Evolutionary conservation across 2,888 invertebrate genomes (phyloP).

Genomic region (Hypselothyrea guttata): DNA sequence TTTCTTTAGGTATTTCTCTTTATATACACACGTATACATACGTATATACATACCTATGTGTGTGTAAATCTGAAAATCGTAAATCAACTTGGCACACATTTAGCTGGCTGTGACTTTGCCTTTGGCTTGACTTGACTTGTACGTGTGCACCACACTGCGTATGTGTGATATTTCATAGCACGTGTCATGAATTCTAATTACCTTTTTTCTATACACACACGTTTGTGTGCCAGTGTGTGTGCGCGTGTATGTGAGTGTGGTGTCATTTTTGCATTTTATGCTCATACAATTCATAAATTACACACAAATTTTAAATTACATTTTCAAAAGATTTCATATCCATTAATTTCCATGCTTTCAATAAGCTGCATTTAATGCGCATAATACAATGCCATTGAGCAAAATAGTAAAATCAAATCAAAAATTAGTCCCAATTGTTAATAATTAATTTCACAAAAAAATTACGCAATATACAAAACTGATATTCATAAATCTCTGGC

Average conservation of each 20-base stretch:
- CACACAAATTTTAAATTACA: slow-evolving; percentile 46
- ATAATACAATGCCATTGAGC: slow-evolving; percentile 18
- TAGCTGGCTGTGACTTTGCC: slow-evolving; percentile 40
- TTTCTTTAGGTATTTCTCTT: slow-evolving; percentile 6
- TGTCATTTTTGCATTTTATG: slow-evolving; percentile 42
- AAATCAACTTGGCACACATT: slow-evolving; percentile 60
- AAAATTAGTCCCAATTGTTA: slow-evolving; percentile 53
- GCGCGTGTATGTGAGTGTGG: slow-evolving; percentile 12
- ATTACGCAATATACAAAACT: slow-evolving; percentile 2
- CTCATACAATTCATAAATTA: slow-evolving; percentile 62
- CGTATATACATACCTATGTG: slow-evolving; percentile 11
- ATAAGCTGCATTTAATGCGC: slow-evolving; percentile 4
- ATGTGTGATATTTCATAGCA: slow-evolving; percentile 74
- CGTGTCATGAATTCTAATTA: slow-evolving; percentile 79
- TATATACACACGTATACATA: slow-evolving; percentile 1
- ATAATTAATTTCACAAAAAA: slow-evolving; percentile 54
- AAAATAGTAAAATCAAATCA: slow-evolving; percentile 35
- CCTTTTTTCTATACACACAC: slow-evolving; percentile 44
- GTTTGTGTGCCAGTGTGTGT: background rate
- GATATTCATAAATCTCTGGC: slow-evolving; percentile 1
- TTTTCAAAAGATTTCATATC: slow-evolving; percentile 46
- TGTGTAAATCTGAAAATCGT: slow-evolving; percentile 65
- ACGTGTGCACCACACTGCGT: slow-evolving; percentile 56
- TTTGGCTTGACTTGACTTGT: slow-evolving; percentile 14
- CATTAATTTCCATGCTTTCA: slow-evolving; percentile 8